Conservation (phyloP, 1,140 invertebrate species). For the Papilio xuthus region DNA sequence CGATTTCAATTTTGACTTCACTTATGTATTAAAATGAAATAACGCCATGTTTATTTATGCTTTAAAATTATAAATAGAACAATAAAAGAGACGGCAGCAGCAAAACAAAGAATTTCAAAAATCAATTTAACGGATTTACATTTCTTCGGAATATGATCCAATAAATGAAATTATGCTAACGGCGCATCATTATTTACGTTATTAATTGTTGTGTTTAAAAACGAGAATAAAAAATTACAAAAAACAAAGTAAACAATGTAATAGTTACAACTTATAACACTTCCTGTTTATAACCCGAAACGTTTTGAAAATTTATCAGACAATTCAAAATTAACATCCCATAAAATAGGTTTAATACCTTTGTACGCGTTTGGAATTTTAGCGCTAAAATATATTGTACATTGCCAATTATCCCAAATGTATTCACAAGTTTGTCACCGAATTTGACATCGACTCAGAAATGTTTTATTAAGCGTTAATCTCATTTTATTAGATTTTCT, state of each 20-base stretch:
- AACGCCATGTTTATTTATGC: no score
- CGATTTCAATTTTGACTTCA: neutral
- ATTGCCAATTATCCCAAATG: conserved; percentile 8
- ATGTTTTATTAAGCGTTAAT: neutral
- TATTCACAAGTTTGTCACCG: conserved; percentile 6
- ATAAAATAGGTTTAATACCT: conserved; percentile 1
- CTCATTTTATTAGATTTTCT: neutral
- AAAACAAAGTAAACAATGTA: no score
- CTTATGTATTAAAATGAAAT: neutral
- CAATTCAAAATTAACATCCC: conserved; percentile 12
- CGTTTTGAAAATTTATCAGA: neutral
- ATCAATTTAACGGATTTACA: no score
- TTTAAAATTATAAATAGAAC: no score
- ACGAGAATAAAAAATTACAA: no score
- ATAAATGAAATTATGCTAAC: no score
- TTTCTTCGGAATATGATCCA: no score
- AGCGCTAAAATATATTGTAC: conserved; percentile 15
- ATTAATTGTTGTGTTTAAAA: no score
- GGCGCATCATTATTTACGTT: no score
- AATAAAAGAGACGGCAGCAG: no score
- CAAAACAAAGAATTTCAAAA: no score
- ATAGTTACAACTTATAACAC: no score
- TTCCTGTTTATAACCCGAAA: neutral
- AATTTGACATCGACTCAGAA: conserved; percentile 12
- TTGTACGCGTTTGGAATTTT: conserved; percentile 17